These are phyloP conservation scores for Drosophila melanosoma DNA, from an alignment of 2,888 invertebrate genomes.

Conservation along the genomic window DNA sequence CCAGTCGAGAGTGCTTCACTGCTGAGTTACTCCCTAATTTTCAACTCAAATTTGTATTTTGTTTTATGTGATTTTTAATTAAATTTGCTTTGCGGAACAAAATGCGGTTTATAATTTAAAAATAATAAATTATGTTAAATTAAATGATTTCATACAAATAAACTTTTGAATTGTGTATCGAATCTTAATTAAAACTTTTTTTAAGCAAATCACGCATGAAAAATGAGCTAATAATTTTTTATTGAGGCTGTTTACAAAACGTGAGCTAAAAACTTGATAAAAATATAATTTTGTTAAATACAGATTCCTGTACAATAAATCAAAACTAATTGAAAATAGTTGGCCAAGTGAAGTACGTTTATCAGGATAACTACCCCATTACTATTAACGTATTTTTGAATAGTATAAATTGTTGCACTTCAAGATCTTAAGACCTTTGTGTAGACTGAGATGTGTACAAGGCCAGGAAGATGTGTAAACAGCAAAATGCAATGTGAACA, in stretches of 20 bases:
- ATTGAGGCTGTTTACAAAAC: neutral
- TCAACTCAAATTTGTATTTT: neutral
- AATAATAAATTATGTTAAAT: neutral
- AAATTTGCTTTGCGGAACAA: neutral
- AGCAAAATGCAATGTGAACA: slow-evolving; percentile 40
- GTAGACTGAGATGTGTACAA: slow-evolving; percentile 21
- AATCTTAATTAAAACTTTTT: neutral
- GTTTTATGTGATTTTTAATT: neutral
- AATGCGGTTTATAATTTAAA: neutral
- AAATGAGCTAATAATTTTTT: slow-evolving; percentile 11
- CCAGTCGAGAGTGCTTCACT: slow-evolving; percentile 7
- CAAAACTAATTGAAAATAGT: neutral
- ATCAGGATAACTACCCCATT: neutral
- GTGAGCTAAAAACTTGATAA: neutral
- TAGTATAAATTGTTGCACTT: neutral
- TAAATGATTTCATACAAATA: neutral
- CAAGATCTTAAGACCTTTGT: slow-evolving; percentile 9
- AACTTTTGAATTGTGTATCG: neutral
- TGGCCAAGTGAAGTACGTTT: neutral
- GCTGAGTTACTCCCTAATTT: neutral
- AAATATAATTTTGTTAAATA: neutral
- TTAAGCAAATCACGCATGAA: neutral
- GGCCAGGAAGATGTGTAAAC: slow-evolving; percentile 39
- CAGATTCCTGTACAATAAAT: neutral
- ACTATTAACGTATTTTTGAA: neutral